Evolutionary conservation across 1,140 invertebrate species (phyloP), one percentile per base, ranked within the genome.

Genomic region (Caenorhabditis remanei): DNA sequence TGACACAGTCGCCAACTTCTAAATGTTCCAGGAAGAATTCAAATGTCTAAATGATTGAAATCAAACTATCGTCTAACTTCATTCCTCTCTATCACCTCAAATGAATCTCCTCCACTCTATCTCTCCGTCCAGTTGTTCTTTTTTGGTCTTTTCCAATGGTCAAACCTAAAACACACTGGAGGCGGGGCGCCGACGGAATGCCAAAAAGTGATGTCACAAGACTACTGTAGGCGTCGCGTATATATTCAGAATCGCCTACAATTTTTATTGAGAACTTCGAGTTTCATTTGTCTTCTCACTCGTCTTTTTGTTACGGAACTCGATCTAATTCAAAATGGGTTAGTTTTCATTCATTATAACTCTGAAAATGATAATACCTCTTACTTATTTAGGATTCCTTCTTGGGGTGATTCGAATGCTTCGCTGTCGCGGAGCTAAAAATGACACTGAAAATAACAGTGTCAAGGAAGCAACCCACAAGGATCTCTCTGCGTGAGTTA

Each of bases 71-170:
- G 61, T 63, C 24, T 24, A 32, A 40, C 24, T 63, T 63, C 61
- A 63, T 63, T 63, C 61, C 24, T 3, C 16, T 53, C 9, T 53
- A 14, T 3, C 50, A 53, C 50, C 50, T 3, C 50, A 53, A 32
- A 32, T 32, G 32, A 32, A 32, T 32, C 32, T 32, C 32, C 32
- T 32, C 32, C 50, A 50, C 50, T 14, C 50, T 53, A 53, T 53
- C 50, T 53, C 50, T 53, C 16, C 56, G 7, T 40, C 61, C 32
- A 79, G 46, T 79, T 79, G 71, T 79, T 79, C 71, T 79, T 79
- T 79, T n/a, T 79, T 79, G 71, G 71, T 50, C 71, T 79, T 79
- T 79, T 14, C 71, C 19, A 79, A 53, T 50, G 21, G 46, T 79
- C 40, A 43, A 71, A 71, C 65, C 43, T 43, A 48, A 79, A 50